Conservation (phyloP, 1,140 invertebrate genomes). For the Scylla paramamosain region DNA sequence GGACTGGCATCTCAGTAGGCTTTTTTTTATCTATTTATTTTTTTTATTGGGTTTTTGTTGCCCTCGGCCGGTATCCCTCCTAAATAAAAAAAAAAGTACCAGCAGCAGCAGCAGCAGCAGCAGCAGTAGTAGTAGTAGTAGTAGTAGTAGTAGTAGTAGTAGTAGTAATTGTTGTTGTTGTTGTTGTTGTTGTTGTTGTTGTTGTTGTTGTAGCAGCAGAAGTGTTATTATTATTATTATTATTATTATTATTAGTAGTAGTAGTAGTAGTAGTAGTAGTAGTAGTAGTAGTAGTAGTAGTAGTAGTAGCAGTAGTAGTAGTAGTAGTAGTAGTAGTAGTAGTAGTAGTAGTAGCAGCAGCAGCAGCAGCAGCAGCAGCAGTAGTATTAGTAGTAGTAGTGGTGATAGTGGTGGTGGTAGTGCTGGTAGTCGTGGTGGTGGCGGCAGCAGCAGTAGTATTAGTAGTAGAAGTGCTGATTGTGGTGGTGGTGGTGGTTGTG, state of each 20-base stretch:
- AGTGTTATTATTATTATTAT: neutral
- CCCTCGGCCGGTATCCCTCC: too few relatives aligned
- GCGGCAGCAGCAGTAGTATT: too few relatives aligned
- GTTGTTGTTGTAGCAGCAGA: neutral
- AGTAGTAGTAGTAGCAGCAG: neutral
- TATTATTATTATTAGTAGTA: neutral
- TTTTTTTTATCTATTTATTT: too few relatives aligned
- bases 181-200: neutral
- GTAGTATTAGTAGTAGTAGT: too few relatives aligned
- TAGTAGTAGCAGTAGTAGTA: neutral
- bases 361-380: neutral
- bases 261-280: neutral
- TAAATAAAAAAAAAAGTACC: too few relatives aligned
- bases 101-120: neutral
- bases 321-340: constrained; percentile 19
- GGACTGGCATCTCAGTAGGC: too few relatives aligned
- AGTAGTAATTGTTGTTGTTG: neutral
- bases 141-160: constrained; percentile 7
- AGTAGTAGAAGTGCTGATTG: too few relatives aligned
- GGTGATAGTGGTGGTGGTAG: neutral
- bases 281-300: neutral
- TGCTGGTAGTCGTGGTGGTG: neutral
- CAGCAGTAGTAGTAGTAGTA: neutral
- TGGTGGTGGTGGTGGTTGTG: too few relatives aligned
- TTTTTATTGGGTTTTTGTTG: too few relatives aligned